Percentiles rank a stretch among this genome's conserved stretches.
These are phyloP conservation scores for Lymantria monacha DNA, from an alignment of 2,888 invertebrate genomes.

Conservation along the genomic window DNA sequence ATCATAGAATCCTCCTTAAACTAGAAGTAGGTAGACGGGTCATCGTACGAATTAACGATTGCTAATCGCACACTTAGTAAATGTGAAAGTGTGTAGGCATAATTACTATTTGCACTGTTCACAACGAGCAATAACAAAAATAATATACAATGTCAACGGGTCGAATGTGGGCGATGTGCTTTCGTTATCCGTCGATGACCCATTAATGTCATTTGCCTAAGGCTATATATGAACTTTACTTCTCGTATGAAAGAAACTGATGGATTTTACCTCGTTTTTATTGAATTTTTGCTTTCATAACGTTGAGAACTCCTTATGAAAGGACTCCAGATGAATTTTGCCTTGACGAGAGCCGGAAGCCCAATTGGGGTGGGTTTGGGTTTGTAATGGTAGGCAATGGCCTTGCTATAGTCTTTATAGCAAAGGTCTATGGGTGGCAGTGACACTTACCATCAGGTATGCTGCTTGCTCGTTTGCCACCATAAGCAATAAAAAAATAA, in stretches of 20 bases:
- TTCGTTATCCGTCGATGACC: slow-evolving; percentile 27
- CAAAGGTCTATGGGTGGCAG: no score
- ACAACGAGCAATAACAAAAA: slow-evolving; percentile 57
- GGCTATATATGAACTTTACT: slow-evolving; percentile 3
- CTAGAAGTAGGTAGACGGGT: slow-evolving; percentile 59
- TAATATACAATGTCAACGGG: slow-evolving; percentile 68
- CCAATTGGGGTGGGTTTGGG: no score
- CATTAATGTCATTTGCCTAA: slow-evolving; percentile 8
- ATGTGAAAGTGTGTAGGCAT: slow-evolving; percentile 73
- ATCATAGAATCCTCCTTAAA: slow-evolving; percentile 46
- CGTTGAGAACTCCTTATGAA: no score
- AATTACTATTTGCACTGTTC: slow-evolving; percentile 62
- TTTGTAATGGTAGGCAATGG: no score
- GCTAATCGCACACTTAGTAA: slow-evolving; percentile 34
- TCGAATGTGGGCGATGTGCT: slow-evolving; percentile 49
- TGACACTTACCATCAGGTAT: no score
- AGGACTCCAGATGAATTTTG: no score
- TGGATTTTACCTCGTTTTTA: no score
- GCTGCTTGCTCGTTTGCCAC: no score
- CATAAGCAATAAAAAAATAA: no score
- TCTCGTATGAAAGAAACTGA: neutral
- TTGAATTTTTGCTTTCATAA: no score
- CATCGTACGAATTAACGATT: slow-evolving; percentile 52
- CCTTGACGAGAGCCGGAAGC: no score
- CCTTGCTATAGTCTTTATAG: no score